Conservation (phyloP, 1,140 invertebrate genomes). For the Onthophagus taurus region DNA sequence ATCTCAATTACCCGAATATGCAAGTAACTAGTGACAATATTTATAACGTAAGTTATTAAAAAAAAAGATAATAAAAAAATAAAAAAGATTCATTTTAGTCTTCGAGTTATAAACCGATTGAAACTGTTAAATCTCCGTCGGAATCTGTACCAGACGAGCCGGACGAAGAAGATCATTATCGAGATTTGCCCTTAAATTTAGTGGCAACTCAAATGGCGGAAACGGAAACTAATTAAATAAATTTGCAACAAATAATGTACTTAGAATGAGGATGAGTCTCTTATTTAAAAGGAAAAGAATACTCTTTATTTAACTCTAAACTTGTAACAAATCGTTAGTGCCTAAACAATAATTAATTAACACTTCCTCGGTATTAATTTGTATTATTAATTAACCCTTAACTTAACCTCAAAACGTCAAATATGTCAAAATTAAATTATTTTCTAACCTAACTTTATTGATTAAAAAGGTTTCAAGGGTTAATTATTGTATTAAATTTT, state of each 20-base stretch:
- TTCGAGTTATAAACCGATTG: constrained; percentile 24
- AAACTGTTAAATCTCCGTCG: constrained; percentile 25
- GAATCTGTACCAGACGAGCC: constrained; percentile 28
- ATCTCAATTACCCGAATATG: constrained; percentile 18
- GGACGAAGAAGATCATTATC: constrained; percentile 33
- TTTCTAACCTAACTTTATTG: no score
- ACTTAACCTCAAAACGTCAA: no score
- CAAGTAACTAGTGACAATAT: constrained; percentile 14
- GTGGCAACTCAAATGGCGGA: constrained; percentile 36
- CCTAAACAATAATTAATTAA: no score
- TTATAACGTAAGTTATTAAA: not conserved
- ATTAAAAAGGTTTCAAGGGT: no score
- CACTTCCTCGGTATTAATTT: no score
- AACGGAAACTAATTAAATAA: constrained; percentile 30
- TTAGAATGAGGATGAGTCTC: no score
- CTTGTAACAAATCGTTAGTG: no score
- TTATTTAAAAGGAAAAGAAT: no score
- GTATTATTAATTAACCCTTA: no score
- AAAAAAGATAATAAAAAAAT: not conserved
- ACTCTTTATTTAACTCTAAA: no score
- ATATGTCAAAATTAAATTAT: no score
- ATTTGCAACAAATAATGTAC: not conserved
- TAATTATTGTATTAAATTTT: no score
- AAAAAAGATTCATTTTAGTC: constrained; percentile 17
- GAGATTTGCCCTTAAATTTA: constrained; percentile 34